A percentile compares a stretch with the other conserved stretches of the same genome.
phyloP scores from a whole-genome alignment of 2,797 vertebrate species.

The Graptemys geographica region DNA sequence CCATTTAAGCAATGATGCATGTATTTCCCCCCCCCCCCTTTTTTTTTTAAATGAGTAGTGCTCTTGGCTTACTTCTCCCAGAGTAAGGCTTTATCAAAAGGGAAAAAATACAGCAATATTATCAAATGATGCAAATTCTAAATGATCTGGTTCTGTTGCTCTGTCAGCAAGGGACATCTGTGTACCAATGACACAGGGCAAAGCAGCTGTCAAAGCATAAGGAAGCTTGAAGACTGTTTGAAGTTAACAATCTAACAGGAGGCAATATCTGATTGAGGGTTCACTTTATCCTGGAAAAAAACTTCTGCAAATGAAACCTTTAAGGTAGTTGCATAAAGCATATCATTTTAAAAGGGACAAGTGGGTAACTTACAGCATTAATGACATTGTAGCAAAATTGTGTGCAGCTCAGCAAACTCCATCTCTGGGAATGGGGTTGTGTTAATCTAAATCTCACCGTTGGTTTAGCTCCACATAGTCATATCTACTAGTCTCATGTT shows the following conservation, averaged over 20 bases:
- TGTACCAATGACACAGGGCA: background rate
- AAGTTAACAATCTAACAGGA: background rate
- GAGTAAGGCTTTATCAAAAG: background rate
- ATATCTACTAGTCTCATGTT: background rate
- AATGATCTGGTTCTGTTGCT: accelerated
- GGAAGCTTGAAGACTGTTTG: background rate
- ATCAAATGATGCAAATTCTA: background rate
- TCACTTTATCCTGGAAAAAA: background rate
- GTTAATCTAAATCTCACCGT: background rate
- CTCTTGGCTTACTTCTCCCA: background rate
- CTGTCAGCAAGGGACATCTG: background rate
- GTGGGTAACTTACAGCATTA: background rate
- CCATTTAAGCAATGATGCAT: background rate
- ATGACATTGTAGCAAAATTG: background rate
- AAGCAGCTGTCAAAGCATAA: background rate
- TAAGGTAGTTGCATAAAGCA: no score
- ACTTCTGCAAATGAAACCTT: background rate
- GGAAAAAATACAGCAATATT: background rate
- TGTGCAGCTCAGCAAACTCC: background rate
- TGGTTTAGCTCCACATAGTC: background rate
- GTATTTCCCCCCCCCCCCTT: background rate
- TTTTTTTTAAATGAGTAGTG: background rate
- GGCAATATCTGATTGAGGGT: background rate
- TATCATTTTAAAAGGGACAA: background rate
- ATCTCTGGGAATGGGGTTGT: background rate